These are phyloP conservation scores for Hybos culiciformis DNA, from an alignment of 2,888 invertebrate genomes.

Conservation along the genomic window DNA sequence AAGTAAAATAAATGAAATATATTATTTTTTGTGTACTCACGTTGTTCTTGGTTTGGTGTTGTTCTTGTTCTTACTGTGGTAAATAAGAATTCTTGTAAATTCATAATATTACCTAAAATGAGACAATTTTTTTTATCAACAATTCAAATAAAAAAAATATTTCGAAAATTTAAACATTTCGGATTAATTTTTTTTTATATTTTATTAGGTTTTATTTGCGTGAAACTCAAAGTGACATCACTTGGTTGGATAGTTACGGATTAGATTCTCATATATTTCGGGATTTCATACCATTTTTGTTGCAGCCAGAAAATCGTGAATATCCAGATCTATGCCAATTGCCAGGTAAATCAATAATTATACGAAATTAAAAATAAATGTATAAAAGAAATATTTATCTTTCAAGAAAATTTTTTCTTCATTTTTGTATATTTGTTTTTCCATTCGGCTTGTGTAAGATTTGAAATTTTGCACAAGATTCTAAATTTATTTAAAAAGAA, in stretches of 20 bases:
- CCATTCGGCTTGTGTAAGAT: too few species aligned
- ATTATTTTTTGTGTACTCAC: too few species aligned
- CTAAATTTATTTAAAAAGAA: background rate
- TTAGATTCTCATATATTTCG: conserved; percentile 85
- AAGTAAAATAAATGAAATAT: too few species aligned
- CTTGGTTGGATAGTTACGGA: conserved; percentile 77
- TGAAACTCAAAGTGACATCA: conserved; percentile 69
- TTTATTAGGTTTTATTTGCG: conserved; percentile 69
- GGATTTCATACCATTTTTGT: conserved; percentile 79
- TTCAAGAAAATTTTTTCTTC: background rate
- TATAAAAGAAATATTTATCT: background rate
- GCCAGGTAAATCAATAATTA: conserved; percentile 37
- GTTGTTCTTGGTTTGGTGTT: too few species aligned
- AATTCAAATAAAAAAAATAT: too few species aligned
- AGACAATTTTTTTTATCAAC: too few species aligned
- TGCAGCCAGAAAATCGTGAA: conserved; percentile 84
- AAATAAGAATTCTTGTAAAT: too few species aligned
- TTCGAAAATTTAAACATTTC: background rate
- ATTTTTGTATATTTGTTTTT: background rate
- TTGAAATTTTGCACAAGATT: too few species aligned
- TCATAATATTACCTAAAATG: too few species aligned
- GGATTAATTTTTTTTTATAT: background rate
- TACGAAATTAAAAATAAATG: background rate
- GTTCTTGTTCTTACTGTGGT: too few species aligned
- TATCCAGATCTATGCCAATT: conserved; percentile 92